phyloP scores from a whole-genome alignment of 1,140 invertebrate genomes.

The Chrysopa pallens region DNA sequence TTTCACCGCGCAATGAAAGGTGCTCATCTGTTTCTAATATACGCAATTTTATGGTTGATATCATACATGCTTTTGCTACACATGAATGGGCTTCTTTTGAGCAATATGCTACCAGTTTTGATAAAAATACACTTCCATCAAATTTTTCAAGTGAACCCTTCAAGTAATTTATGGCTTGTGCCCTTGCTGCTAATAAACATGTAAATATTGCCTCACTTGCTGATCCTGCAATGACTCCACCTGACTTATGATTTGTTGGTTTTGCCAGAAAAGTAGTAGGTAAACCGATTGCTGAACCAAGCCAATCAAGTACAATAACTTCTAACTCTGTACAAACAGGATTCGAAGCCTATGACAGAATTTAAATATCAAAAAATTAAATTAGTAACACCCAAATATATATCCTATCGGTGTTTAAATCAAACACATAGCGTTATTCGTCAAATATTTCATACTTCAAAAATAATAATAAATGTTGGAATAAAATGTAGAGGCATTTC shows the following conservation, averaged over 20 bases:
- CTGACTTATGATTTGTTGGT: slow-evolving; percentile 51
- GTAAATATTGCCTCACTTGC: slow-evolving; percentile 87
- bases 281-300: slow-evolving; percentile 81
- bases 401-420: no score
- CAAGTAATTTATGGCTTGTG: slow-evolving; percentile 62
- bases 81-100: slow-evolving; percentile 93
- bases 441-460: no score
- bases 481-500: no score
- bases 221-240: slow-evolving; percentile 89
- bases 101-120: slow-evolving; percentile 84
- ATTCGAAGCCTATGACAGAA: slow-evolving; percentile 55
- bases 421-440: no score
- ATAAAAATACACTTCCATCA: slow-evolving; percentile 74
- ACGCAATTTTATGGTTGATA: slow-evolving; percentile 70
- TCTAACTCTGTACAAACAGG: slow-evolving; percentile 95
- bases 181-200: slow-evolving; percentile 74
- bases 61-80: slow-evolving; percentile 92
- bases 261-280: slow-evolving; percentile 74
- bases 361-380: no score
- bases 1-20: slow-evolving; percentile 54
- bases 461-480: no score
- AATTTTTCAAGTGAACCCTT: slow-evolving; percentile 49
- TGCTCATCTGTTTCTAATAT: slow-evolving; percentile 76
- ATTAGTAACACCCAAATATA: no score
- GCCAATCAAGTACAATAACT: slow-evolving; percentile 94